These are phyloP conservation scores for Drosophila anceps DNA, from an alignment of 2,888 invertebrate species.

Conservation along the genomic window DNA sequence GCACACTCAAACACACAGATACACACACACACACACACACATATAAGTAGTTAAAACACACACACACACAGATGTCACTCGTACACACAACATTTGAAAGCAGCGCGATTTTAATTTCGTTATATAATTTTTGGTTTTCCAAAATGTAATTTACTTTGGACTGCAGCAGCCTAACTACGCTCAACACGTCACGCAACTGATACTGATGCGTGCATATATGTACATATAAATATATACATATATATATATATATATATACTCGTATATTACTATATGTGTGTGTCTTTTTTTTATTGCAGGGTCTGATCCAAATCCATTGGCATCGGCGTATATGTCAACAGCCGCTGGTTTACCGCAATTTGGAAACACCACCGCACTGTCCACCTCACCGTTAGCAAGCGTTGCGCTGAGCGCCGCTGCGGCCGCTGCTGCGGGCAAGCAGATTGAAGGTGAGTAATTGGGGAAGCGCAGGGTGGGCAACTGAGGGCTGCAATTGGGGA, in stretches of 20 bases:
- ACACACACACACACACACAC: not conserved
- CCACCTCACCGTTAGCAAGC: constrained; percentile 87
- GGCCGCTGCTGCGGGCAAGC: constrained; percentile 94
- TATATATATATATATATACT: not conserved
- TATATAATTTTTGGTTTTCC: constrained; percentile 24
- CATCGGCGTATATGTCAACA: constrained; percentile 88
- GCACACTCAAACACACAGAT: not conserved
- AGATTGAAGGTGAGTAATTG: constrained; percentile 91
- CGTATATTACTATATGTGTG: not conserved
- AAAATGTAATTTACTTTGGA: constrained; percentile 48
- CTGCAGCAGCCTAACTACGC: constrained; percentile 18
- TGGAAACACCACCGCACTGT: constrained; percentile 87
- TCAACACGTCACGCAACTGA: constrained; percentile 9
- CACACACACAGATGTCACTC: not conserved
- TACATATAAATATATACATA: not conserved
- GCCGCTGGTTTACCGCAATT: constrained; percentile 87
- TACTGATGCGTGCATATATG: not conserved
- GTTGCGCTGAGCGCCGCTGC: constrained; percentile 91
- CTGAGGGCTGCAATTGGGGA: constrained; percentile 1
- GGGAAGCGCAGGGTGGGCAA: too few species aligned
- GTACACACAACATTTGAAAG: constrained; percentile 3
- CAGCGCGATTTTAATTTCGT: constrained; percentile 41
- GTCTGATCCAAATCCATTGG: constrained; percentile 86
- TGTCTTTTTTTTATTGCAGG: constrained; percentile 43
- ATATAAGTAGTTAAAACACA: too few species aligned